These are phyloP conservation scores for Columbina picui DNA, from an alignment of 2,113 vertebrate genomes.

Conservation along the genomic window DNA sequence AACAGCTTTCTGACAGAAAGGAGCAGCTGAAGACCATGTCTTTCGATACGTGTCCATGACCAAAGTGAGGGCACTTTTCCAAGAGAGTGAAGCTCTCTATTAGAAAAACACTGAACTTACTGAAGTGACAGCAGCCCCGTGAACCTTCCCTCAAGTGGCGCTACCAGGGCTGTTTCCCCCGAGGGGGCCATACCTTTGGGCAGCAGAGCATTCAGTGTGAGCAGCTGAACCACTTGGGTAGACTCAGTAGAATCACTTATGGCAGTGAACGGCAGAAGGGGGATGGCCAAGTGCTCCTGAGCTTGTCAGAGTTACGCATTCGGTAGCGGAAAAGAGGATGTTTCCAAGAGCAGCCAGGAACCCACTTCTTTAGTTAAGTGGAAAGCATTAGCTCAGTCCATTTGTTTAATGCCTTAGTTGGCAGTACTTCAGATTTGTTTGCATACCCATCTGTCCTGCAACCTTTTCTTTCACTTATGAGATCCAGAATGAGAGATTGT, in stretches of 20 bases:
- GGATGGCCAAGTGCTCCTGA: neutral
- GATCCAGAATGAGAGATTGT: neutral
- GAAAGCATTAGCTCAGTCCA: neutral
- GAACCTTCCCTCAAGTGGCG: neutral
- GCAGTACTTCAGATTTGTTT: conserved; percentile 10
- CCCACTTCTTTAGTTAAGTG: neutral
- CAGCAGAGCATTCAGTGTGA: neutral
- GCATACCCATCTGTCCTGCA: neutral
- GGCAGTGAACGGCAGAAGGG: neutral
- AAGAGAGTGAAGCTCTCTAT: neutral
- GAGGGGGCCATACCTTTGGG: neutral
- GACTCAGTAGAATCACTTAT: neutral
- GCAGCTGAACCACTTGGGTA: neutral
- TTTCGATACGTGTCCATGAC: neutral
- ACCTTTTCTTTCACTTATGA: neutral
- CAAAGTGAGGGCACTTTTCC: neutral
- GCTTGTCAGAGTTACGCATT: neutral
- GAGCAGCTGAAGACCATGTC: neutral
- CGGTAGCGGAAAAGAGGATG: neutral
- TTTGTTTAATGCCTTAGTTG: neutral
- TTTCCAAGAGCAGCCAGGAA: neutral
- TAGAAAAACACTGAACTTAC: neutral
- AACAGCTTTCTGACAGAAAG: neutral
- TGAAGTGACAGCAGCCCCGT: fast-evolving
- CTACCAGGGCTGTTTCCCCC: neutral